Conservation (phyloP, 2,113 vertebrate species). For the Alosa alosa region DNA sequence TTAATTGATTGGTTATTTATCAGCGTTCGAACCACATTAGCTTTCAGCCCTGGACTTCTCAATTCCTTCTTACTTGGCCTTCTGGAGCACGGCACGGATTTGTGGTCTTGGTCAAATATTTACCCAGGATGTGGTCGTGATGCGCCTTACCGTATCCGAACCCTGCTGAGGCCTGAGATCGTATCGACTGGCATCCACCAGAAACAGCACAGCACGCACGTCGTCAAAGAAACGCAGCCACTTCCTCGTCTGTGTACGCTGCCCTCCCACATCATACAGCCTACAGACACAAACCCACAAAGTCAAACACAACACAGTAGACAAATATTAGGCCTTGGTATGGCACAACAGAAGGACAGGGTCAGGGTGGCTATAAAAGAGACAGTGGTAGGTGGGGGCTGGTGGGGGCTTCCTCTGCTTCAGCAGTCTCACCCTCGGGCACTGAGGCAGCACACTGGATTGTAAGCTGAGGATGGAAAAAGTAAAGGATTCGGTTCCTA, state of each 20-base stretch:
- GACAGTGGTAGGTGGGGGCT: neutral
- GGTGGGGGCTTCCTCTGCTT: neutral
- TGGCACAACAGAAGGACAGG: neutral
- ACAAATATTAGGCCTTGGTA: neutral
- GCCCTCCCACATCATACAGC: conserved; percentile 70
- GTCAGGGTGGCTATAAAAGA: neutral
- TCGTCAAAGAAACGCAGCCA: conserved; percentile 73
- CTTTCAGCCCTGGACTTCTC: neutral
- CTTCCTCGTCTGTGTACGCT: conserved; percentile 64
- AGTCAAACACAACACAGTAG: neutral
- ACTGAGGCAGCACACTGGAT: neutral
- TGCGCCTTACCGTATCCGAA: conserved; percentile 51
- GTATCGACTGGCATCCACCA: conserved; percentile 69
- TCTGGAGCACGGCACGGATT: neutral
- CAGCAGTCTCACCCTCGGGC: neutral
- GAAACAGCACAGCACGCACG: conserved; percentile 65
- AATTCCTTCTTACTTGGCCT: neutral
- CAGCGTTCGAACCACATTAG: no score
- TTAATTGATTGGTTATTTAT: no score
- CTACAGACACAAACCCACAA: conserved; percentile 43
- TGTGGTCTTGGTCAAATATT: neutral
- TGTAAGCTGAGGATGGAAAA: neutral
- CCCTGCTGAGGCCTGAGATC: conserved; percentile 57
- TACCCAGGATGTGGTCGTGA: neutral
- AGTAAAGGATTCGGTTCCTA: neutral